Evolutionary conservation across 2,797 vertebrate species (phyloP).

Genomic region (Tauraco hartlaubi): DNA sequence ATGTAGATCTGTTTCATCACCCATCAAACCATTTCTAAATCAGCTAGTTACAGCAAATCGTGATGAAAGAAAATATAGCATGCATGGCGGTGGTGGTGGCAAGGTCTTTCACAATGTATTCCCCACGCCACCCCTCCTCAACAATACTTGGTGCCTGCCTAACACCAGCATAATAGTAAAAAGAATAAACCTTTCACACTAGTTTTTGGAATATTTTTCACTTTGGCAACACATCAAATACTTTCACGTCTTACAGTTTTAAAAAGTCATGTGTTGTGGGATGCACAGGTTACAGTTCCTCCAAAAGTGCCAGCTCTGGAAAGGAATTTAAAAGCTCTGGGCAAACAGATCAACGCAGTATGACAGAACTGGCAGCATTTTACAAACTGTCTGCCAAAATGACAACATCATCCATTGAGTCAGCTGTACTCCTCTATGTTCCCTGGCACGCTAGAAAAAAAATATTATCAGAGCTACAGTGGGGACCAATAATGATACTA

Average conservation of each 20-base stretch:
- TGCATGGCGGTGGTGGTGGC: background rate
- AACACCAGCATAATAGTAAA: background rate
- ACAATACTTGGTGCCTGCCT: background rate
- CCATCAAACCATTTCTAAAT: background rate
- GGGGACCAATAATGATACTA: background rate
- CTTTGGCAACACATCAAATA: background rate
- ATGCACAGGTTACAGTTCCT: constrained; percentile 9
- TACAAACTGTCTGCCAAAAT: background rate
- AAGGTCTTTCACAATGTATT: background rate
- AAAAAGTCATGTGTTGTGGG: background rate
- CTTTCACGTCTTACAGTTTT: background rate
- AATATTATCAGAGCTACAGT: background rate
- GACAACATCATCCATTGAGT: constrained; percentile 2
- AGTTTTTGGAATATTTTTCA: background rate
- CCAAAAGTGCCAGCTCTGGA: background rate
- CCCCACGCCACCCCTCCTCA: background rate
- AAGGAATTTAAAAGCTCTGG: background rate
- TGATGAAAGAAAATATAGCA: background rate
- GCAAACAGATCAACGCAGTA: background rate
- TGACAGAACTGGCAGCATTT: constrained; percentile 6
- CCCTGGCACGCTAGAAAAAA: background rate
- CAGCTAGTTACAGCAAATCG: background rate
- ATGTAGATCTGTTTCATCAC: background rate
- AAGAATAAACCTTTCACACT: background rate
- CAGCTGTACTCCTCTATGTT: background rate